Conservation (phyloP, 2,797 vertebrate species). For the Kryptopterus vitreolus region DNA sequence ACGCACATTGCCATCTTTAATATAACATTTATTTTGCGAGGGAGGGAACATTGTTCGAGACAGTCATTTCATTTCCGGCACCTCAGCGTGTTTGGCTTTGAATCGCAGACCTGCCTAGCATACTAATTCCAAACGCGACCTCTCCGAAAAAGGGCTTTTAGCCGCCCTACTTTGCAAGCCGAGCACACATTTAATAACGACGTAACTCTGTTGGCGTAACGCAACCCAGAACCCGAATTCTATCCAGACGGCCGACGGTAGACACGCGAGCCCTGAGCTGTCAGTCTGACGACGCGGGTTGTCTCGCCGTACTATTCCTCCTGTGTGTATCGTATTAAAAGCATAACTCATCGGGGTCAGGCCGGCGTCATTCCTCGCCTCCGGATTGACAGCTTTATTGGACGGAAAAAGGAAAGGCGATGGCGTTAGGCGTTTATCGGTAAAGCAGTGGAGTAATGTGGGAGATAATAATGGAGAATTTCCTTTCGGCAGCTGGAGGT, state of each 20-base stretch:
- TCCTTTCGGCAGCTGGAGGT: constrained; percentile 52
- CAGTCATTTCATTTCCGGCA: constrained; percentile 30
- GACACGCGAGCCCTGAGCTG: constrained; percentile 4
- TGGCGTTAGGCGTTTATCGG: constrained; percentile 54
- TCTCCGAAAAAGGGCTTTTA: constrained; percentile 25
- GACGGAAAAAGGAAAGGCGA: constrained; percentile 52
- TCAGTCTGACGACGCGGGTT: constrained; percentile 11
- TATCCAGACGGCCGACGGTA: constrained; percentile 20
- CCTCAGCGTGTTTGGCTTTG: background rate
- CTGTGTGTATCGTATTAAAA: constrained; percentile 48
- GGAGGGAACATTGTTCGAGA: background rate
- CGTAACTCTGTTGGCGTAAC: constrained; percentile 19
- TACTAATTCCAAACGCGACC: constrained; percentile 27
- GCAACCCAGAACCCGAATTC: constrained; percentile 26
- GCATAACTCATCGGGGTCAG: constrained; percentile 43
- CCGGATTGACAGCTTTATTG: constrained; percentile 60
- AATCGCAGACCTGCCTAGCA: background rate
- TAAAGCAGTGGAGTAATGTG: constrained; percentile 55
- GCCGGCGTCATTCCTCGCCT: constrained; percentile 35
- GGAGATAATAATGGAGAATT: constrained; percentile 57
- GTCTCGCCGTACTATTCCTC: constrained; percentile 8
- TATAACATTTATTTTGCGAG: background rate
- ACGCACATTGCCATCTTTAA: background rate
- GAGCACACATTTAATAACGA: constrained; percentile 30
- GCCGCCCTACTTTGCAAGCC: constrained; percentile 25